Base-by-base conservation (phyloP, 2,797 vertebrate genomes). In the Argyrosomus regius region DNA sequence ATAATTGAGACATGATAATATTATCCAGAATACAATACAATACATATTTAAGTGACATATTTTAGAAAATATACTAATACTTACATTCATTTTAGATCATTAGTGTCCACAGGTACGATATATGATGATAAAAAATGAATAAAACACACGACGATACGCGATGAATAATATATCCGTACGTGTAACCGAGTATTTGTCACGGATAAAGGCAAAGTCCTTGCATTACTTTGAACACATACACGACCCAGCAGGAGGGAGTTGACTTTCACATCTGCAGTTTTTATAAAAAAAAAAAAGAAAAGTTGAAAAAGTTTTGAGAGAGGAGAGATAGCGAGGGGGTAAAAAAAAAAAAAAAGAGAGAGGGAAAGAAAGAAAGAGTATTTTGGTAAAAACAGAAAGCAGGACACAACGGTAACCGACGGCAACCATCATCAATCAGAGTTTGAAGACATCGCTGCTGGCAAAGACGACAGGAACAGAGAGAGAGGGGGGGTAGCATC, bases 401-500 rank as follows among this genome's bases (percentile, higher is more conserved):
- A 85, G 92, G 93, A 92, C 92, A 93, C 84, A 80, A 86, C 80
- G 75, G 77, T 91, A 90, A 93, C 93, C 90, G 78, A 88, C 71
- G 90, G 93, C 92, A 85, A 89, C 88, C 87, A 74, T 91, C 93
- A 94, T 94, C 93, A 93, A 93, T 94, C 91, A 94, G 90, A 86
- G 90, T 94, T 91, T 93, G 90, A 93, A 91, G 92, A 93, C 90
- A 91, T 93, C 84, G 91, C 93, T 94, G 90, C 81, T 91, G 93
- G 93, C 92, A 94, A 94, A 94, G 91, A 91, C 88, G 85, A 89
- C 87, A 88, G 82, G 85, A 88, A 92, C 85, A 87, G 75, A 83
- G 87, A 56, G 85, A 53, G 63, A 45, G 65, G 53, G 66, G 58
- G 58, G 35, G 82, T 3, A 14, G 85, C 63, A 14, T 66, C 43